These are phyloP conservation scores for Tadarida brasiliensis DNA, from an alignment of 2,797 vertebrate genomes.

Conservation along the genomic window DNA sequence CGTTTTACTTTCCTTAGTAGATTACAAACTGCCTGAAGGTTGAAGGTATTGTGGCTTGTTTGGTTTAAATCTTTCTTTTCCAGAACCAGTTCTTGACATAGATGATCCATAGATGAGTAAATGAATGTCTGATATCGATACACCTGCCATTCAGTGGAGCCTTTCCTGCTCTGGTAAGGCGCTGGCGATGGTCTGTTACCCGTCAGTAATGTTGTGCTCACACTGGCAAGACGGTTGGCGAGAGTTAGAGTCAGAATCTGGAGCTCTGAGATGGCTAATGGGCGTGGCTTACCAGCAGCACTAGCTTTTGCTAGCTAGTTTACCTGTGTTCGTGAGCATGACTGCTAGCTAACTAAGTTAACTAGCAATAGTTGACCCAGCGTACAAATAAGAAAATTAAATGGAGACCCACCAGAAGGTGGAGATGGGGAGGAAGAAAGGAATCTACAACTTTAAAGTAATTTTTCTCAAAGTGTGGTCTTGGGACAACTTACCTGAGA, in stretches of 20 bases:
- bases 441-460: neutral
- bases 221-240: neutral
- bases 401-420: neutral
- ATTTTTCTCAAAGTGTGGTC: neutral
- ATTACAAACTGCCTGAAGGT: neutral
- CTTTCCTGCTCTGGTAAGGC: neutral
- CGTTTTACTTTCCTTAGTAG: neutral
- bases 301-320: neutral
- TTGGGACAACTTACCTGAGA: neutral
- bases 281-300: neutral
- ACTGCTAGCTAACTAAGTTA: neutral
- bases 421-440: neutral
- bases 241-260: neutral
- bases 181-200: accelerated
- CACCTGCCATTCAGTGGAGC: accelerated
- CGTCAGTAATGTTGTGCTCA: neutral
- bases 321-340: neutral
- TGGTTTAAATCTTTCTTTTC: neutral
- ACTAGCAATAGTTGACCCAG: neutral
- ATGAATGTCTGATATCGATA: neutral
- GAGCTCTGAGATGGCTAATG: neutral
- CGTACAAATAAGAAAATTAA: neutral
- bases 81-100: neutral
- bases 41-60: neutral
- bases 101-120: neutral